These are phyloP conservation scores for Tineola bisselliella DNA, from an alignment of 2,888 invertebrate genomes.

Conservation along the genomic window DNA sequence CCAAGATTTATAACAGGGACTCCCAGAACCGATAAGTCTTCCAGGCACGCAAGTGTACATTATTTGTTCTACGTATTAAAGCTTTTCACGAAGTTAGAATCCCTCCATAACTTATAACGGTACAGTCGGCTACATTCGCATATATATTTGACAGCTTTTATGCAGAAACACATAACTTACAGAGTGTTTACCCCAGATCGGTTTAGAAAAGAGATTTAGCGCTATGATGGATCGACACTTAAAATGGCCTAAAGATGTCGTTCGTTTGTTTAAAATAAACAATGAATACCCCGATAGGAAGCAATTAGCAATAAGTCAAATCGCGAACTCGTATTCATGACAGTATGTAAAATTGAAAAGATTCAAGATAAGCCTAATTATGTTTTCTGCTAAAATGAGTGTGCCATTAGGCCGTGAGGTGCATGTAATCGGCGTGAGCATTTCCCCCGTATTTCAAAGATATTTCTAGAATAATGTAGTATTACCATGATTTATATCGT, in stretches of 20 bases:
- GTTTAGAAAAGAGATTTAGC: not conserved
- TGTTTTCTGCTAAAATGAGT: conserved; percentile 60
- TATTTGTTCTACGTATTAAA: conserved; percentile 23
- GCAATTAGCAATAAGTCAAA: conserved; percentile 10
- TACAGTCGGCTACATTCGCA: conserved; percentile 20
- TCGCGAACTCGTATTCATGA: not conserved
- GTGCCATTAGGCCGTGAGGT: conserved; percentile 53
- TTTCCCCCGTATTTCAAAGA: conserved; percentile 55
- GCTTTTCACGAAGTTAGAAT: conserved; percentile 20
- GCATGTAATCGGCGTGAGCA: conserved; percentile 52
- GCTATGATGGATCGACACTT: conserved; percentile 11
- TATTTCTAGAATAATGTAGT: conserved; percentile 60
- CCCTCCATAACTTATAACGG: conserved; percentile 21
- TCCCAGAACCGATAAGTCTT: conserved; percentile 19
- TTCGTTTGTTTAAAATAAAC: not conserved
- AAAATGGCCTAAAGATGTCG: not conserved
- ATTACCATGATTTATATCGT: conserved; percentile 64
- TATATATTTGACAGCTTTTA: conserved; percentile 24
- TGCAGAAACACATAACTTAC: conserved; percentile 15
- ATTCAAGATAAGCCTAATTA: conserved; percentile 49
- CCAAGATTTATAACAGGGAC: conserved; percentile 18
- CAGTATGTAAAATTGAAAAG: not conserved
- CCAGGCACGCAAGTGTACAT: conserved; percentile 19
- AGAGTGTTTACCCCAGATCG: conserved; percentile 14
- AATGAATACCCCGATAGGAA: not conserved